These are phyloP conservation scores for human DNA, from an alignment of 2,113 vertebrate species.

Conservation along the genomic window DNA sequence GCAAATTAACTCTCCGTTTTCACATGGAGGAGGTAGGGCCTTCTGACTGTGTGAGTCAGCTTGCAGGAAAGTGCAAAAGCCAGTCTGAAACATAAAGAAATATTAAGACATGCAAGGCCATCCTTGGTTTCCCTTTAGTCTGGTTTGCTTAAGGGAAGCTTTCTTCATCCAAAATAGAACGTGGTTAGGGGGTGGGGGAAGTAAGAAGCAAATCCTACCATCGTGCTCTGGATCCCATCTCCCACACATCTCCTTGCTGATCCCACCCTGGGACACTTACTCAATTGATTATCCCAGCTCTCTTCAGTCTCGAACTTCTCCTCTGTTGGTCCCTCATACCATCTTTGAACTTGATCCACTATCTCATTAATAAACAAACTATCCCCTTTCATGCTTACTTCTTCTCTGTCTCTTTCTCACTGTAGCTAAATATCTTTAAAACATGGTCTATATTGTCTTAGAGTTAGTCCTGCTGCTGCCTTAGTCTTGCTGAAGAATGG, in stretches of 20 bases:
- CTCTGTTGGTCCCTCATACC: not conserved
- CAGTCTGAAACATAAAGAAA: not conserved
- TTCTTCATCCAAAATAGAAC: not conserved
- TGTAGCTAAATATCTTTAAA: not conserved
- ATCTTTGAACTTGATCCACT: not conserved
- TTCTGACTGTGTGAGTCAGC: no score
- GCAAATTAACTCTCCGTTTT: no score
- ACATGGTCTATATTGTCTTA: not conserved
- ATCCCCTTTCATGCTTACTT: not conserved
- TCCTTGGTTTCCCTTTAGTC: not conserved
- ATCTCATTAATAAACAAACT: not conserved
- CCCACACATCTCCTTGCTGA: not conserved
- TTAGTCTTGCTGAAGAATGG: conserved; percentile 85
- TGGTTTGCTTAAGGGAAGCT: not conserved
- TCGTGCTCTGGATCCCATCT: not conserved
- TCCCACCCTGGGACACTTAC: no score
- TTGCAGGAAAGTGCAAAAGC: not conserved
- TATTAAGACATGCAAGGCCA: not conserved
- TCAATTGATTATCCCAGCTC: not conserved
- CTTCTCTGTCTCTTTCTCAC: not conserved
- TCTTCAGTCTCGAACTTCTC: not conserved
- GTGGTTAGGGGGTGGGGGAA: no score
- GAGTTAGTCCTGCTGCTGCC: not conserved
- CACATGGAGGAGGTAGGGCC: no score
- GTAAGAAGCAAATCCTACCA: not conserved